These are phyloP conservation scores for Polypedilum vanderplanki DNA, from an alignment of 1,140 invertebrate species.

Conservation along the genomic window DNA sequence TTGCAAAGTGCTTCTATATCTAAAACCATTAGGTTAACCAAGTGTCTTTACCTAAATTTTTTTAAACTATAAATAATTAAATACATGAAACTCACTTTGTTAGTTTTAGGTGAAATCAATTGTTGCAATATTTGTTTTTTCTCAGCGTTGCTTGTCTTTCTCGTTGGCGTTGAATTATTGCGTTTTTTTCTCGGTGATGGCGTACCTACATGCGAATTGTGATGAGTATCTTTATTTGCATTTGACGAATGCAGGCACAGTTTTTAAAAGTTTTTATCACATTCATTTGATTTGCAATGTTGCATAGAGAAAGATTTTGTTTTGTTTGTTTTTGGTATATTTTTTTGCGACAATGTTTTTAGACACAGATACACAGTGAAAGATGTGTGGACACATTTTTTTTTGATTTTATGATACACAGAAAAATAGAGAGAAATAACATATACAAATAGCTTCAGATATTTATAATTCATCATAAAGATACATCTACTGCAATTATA, in stretches of 20 bases:
- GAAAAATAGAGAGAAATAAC: conserved; percentile 26
- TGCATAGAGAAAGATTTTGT: neutral
- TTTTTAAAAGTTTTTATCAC: neutral
- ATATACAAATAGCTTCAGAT: conserved; percentile 23
- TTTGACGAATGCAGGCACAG: neutral
- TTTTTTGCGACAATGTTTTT: too few relatives aligned
- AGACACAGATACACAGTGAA: too few relatives aligned
- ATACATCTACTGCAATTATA: conserved; percentile 25
- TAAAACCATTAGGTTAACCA: too few relatives aligned
- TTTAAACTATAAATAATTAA: too few relatives aligned
- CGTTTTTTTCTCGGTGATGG: conserved; percentile 63
- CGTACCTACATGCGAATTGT: conserved; percentile 46
- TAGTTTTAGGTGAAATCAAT: conserved; percentile 50
- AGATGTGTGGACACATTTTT: neutral
- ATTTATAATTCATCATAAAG: neutral
- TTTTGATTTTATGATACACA: neutral
- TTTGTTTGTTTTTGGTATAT: neutral
- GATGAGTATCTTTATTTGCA: conserved; percentile 2
- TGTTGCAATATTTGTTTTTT: conserved; percentile 69
- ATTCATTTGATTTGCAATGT: neutral
- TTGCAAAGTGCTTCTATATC: too few relatives aligned
- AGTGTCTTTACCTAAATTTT: conserved; percentile 33
- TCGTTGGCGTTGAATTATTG: conserved; percentile 62
- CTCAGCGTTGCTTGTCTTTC: conserved; percentile 56
- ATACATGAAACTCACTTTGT: conserved; percentile 19